Base-by-base conservation (phyloP, 2,888 invertebrate species). In the Caenorhabditis wallacei region DNA sequence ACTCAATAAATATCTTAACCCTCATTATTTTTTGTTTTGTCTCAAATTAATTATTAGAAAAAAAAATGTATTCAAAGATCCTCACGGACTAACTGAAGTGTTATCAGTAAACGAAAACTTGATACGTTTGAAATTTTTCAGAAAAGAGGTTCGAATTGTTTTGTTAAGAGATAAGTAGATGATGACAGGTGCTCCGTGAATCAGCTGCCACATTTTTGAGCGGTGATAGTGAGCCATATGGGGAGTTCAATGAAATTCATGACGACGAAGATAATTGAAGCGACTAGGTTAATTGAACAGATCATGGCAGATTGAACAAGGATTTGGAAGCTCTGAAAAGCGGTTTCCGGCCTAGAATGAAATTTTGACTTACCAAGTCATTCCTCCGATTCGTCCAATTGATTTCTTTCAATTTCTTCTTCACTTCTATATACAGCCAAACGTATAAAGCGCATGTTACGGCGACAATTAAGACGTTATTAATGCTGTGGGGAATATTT, bases 151-250 rank as follows among this genome's bases (percentile, higher is more conserved):
- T n/a, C 35, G 35, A 10, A 35, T 35, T 7, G 35, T 35, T 10
- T 35, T 35, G 35, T 35, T 35, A 10, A 35, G 35, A 4, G 10
- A 35, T 35, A 43, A 16, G 13, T 43, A 43, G 7, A 63, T 64
- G 20, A 74, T 16, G 20, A 64, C 72, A 13, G 64, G 64, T 13
- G 53, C 18, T 0, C 54, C 72, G n/a, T 74, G 64, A n/a, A 63
- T 74, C 20, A 74, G 30, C 16, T 64, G 72, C 72, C 72, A 74
- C 37, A 51, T 61, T 35, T 74, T 74, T 74, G 72, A 16, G 63
- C 64, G 0, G 46, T 11, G 0, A 74, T 54, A 10, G 64, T 53
- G 10, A 74, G 8, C 56, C 53, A 56, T 7, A 74, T 54, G 0
- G 72, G 72, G 0, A 74, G 26, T 11, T 48, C 11, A 1, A 71